phyloP scores from a whole-genome alignment of 2,888 invertebrate species.

The Apamea anceps region DNA sequence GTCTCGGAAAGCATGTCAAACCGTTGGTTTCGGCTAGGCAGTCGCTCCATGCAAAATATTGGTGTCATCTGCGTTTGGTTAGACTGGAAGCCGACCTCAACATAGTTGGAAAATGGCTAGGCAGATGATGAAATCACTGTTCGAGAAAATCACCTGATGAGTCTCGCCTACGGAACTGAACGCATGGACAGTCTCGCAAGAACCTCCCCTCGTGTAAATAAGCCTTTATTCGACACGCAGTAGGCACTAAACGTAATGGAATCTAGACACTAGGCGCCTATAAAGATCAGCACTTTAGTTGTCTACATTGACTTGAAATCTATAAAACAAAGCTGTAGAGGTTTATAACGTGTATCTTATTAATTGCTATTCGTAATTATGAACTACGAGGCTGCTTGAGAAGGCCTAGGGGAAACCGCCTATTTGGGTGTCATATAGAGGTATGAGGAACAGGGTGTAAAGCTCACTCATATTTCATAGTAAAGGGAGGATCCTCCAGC shows the following conservation, averaged over 20 bases:
- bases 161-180: background rate
- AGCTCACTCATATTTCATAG: too few relatives aligned
- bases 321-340: constrained; percentile 8
- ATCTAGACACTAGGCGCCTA: constrained; percentile 6
- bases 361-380: constrained; percentile 19
- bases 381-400: background rate
- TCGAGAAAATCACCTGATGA: background rate
- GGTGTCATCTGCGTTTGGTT: too few relatives aligned
- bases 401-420: background rate
- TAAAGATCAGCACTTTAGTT: background rate
- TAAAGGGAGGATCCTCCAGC: too few relatives aligned
- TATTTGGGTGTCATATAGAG: background rate
- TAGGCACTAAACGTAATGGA: constrained; percentile 13
- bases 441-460: too few relatives aligned
- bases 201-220: background rate
- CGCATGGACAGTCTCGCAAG: background rate
- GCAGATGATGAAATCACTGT: background rate
- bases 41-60: too few relatives aligned
- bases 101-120: too few relatives aligned
- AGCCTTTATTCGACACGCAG: background rate
- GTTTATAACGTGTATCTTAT: background rate
- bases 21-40: too few relatives aligned
- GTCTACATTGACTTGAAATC: background rate
- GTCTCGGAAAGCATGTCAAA: too few relatives aligned
- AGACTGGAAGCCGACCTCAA: too few relatives aligned